phyloP scores from a whole-genome alignment of 2,113 vertebrate genomes.

The Sprattus sprattus region DNA sequence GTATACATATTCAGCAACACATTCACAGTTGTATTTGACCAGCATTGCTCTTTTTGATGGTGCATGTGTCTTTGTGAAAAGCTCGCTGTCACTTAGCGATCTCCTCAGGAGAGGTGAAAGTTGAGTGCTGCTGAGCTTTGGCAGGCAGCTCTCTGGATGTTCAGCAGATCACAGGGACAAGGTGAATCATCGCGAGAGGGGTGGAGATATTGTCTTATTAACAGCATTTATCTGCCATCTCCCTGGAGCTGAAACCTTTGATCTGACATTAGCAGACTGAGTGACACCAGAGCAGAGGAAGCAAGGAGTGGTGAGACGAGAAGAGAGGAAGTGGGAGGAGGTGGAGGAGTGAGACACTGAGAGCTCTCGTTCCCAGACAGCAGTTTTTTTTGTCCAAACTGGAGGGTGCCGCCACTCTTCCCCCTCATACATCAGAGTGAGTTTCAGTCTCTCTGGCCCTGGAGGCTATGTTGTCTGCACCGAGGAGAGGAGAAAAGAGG shows the following conservation, averaged over 20 bases:
- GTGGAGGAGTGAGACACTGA: neutral
- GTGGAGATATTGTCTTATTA: constrained; percentile 39
- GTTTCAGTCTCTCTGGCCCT: no score
- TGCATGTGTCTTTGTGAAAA: neutral
- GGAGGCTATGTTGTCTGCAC: no score
- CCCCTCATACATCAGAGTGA: no score
- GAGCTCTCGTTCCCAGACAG: neutral
- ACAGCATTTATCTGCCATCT: constrained; percentile 20
- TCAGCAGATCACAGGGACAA: neutral
- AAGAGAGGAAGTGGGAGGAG: constrained; percentile 14
- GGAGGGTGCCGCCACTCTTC: no score
- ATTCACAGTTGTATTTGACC: neutral
- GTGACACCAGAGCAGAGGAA: constrained; percentile 25
- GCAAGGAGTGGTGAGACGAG: neutral
- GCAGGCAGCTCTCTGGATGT: neutral
- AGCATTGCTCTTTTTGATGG: neutral
- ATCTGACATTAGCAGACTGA: constrained; percentile 42
- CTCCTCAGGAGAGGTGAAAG: neutral
- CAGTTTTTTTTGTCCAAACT: no score
- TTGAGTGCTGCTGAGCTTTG: neutral
- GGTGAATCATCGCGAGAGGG: neutral
- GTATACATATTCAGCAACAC: neutral
- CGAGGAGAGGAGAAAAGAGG: neutral
- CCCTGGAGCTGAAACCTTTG: constrained; percentile 52
- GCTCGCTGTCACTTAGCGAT: neutral